A percentile compares a stretch with the other conserved stretches of the same genome.
These are phyloP conservation scores for Epiperipatus broadwayi DNA, from an alignment of 2,888 invertebrate genomes.

Conservation along the genomic window DNA sequence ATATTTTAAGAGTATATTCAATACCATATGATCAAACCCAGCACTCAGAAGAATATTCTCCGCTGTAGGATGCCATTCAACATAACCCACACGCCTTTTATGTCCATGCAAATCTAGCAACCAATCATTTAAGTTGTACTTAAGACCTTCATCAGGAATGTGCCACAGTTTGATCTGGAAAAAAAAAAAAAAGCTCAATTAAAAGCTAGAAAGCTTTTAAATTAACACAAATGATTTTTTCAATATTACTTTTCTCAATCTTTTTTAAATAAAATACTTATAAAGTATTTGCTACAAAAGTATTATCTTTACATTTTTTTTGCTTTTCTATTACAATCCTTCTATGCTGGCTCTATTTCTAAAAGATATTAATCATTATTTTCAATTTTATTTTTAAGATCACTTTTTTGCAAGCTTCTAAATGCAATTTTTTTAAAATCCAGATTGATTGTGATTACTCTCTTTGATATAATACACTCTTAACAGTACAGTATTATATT, in stretches of 20 bases:
- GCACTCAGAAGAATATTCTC: slow-evolving; percentile 82
- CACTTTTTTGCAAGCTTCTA: too few relatives aligned
- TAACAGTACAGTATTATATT: too few relatives aligned
- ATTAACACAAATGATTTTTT: background rate
- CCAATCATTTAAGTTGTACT: slow-evolving; percentile 66
- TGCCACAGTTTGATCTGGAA: slow-evolving; percentile 69
- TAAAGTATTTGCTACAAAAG: too few relatives aligned
- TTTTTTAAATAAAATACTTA: slow-evolving; percentile 1
- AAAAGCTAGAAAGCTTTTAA: background rate
- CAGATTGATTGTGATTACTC: too few relatives aligned
- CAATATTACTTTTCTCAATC: slow-evolving; percentile 1
- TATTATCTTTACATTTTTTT: too few relatives aligned
- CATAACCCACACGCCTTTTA: slow-evolving; percentile 72
- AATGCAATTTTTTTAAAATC: too few relatives aligned
- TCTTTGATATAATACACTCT: too few relatives aligned
- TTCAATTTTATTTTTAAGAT: too few relatives aligned
- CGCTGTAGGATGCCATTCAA: slow-evolving; percentile 92
- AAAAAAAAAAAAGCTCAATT: slow-evolving; percentile 1
- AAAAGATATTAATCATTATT: too few relatives aligned
- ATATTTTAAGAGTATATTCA: too few relatives aligned
- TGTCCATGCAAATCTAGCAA: slow-evolving; percentile 81
- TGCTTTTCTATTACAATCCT: too few relatives aligned
- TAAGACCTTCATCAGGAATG: slow-evolving; percentile 73
- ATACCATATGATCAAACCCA: slow-evolving; percentile 36
- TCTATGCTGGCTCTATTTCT: too few relatives aligned